Evolutionary conservation across 2,888 invertebrate genomes (phyloP).

Genomic region (Bursaphelenchus okinawaensis): DNA sequence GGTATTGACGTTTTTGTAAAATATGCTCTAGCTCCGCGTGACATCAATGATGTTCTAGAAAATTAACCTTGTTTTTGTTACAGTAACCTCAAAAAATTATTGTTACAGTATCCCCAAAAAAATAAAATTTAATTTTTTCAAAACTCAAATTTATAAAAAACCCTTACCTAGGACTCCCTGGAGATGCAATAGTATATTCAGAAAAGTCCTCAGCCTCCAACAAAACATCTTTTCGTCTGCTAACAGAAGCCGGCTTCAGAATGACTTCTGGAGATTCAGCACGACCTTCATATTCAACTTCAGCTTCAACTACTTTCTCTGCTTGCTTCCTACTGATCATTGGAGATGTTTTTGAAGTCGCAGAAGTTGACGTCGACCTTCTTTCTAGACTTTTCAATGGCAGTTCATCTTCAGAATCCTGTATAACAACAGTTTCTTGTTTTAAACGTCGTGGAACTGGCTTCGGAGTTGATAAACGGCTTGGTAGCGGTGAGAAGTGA

Average conservation of each 20-base stretch:
- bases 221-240: background rate
- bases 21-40: slow-evolving; percentile 18
- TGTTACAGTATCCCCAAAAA: too few species aligned
- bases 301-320: background rate
- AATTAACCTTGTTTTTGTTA: too few species aligned
- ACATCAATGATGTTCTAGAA: slow-evolving; percentile 14
- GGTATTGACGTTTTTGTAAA: slow-evolving; percentile 18
- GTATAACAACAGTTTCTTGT: background rate
- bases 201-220: background rate
- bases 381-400: background rate
- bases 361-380: background rate
- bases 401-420: background rate
- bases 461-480: background rate
- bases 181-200: background rate
- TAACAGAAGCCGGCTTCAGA: background rate
- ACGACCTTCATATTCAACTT: background rate
- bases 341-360: background rate
- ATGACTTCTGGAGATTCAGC: background rate
- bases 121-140: too few species aligned
- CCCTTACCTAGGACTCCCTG: background rate
- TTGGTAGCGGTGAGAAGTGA: background rate
- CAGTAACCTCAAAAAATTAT: too few species aligned
- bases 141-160: too few species aligned
- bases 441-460: background rate
- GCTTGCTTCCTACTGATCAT: too few species aligned